These are phyloP conservation scores for Meganola albula DNA, from an alignment of 2,888 invertebrate genomes.

Conservation along the genomic window DNA sequence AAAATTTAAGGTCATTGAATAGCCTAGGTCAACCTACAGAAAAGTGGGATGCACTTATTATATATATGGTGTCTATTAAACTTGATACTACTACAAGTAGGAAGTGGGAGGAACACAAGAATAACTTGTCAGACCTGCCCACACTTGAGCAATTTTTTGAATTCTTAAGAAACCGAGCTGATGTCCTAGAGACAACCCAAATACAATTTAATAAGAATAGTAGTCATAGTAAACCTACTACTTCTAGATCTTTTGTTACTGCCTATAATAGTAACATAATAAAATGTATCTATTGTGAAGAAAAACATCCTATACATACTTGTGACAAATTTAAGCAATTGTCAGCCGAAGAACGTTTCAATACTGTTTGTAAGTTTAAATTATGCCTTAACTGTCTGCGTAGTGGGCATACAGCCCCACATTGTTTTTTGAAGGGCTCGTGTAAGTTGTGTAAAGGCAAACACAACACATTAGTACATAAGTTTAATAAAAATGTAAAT, in stretches of 20 bases:
- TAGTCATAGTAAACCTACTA: constrained; percentile 1
- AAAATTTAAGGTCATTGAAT: constrained; percentile 1
- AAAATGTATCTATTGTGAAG: no score
- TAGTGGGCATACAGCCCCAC: background rate
- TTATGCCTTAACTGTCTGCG: constrained; percentile 1
- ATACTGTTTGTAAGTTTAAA: background rate
- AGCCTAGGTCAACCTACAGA: background rate
- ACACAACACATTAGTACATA: no score
- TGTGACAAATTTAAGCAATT: no score
- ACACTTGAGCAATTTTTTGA: background rate
- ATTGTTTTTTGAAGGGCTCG: no score
- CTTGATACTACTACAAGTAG: background rate
- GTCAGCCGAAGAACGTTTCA: no score
- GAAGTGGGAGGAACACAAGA: constrained; percentile 2
- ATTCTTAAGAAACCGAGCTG: constrained; percentile 1
- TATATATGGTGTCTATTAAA: no score
- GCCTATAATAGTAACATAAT: background rate
- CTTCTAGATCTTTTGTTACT: constrained; percentile 1
- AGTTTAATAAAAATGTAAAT: background rate
- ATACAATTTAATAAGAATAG: background rate
- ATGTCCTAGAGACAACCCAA: constrained; percentile 2
- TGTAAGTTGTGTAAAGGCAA: no score
- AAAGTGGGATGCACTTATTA: no score
- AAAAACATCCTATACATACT: no score
- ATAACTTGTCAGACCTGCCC: background rate